These are phyloP conservation scores for Polyergus mexicanus DNA, from an alignment of 1,140 invertebrate genomes.

Conservation along the genomic window DNA sequence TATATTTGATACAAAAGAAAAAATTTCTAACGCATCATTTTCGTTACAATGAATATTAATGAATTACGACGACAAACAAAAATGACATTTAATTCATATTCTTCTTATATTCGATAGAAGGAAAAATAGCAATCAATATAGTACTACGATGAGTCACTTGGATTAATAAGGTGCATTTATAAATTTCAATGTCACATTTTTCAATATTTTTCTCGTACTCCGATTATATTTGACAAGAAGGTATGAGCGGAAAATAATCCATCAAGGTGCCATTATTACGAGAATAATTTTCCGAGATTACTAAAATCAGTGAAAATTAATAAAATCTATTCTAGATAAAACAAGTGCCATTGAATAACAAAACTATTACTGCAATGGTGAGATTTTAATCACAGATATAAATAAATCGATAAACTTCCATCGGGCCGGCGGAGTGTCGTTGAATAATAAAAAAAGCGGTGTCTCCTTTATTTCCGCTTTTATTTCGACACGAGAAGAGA, in stretches of 20 bases:
- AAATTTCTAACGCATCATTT: background rate
- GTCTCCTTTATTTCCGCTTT: constrained; percentile 30
- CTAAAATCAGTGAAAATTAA: background rate
- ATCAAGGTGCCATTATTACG: background rate
- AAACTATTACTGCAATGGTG: background rate
- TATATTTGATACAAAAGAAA: background rate
- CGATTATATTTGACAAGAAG: background rate
- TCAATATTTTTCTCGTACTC: background rate
- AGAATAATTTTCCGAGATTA: background rate
- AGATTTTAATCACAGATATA: background rate
- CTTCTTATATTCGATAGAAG: background rate
- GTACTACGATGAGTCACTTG: constrained; percentile 18
- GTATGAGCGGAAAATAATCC: background rate
- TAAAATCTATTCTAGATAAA: background rate
- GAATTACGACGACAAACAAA: no score
- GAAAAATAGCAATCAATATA: background rate
- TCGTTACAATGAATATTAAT: background rate
- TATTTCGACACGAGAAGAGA: constrained; percentile 15
- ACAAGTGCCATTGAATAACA: background rate
- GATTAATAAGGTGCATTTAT: constrained; percentile 28
- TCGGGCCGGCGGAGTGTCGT: background rate
- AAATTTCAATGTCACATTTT: background rate
- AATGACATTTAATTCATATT: background rate
- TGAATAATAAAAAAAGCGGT: constrained; percentile 9
- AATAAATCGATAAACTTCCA: background rate